Conservation (phyloP, 2,888 invertebrate species). For the Linyphia triangularis region DNA sequence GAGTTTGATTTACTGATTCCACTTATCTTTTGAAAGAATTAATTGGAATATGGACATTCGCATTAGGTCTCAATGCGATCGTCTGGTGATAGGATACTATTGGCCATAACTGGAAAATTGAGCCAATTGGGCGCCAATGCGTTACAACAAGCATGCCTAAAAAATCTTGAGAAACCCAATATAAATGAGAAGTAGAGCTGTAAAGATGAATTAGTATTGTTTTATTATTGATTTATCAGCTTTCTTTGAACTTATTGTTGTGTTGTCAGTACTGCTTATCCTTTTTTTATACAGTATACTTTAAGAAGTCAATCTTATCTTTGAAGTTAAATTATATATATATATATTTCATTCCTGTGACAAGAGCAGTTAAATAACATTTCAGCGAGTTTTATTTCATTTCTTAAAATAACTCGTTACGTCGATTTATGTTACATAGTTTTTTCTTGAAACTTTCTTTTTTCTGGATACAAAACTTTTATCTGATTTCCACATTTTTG, state of each 20-base stretch:
- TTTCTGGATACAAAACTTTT: not conserved
- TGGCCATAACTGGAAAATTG: not conserved
- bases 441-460: not conserved
- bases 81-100: not conserved
- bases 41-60: not conserved
- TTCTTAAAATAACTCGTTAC: not conserved
- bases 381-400: not conserved
- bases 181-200: too few species aligned
- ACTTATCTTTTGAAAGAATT: not conserved
- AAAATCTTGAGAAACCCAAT: too few species aligned
- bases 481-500: not conserved
- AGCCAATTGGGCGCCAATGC: not conserved
- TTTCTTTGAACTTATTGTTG: too few species aligned
- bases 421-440: not conserved
- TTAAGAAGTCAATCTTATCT: too few species aligned
- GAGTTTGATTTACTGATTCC: slow-evolving; percentile 3
- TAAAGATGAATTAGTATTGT: too few species aligned
- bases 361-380: too few species aligned
- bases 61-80: not conserved
- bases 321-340: too few species aligned
- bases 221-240: too few species aligned
- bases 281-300: too few species aligned
- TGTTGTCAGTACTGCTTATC: too few species aligned
- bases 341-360: too few species aligned
- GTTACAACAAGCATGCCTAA: too few species aligned